Percentiles rank a stretch among this genome's conserved stretches.
These are phyloP conservation scores for Drosophila watanabei DNA, from an alignment of 1,140 invertebrate genomes.

Conservation along the genomic window DNA sequence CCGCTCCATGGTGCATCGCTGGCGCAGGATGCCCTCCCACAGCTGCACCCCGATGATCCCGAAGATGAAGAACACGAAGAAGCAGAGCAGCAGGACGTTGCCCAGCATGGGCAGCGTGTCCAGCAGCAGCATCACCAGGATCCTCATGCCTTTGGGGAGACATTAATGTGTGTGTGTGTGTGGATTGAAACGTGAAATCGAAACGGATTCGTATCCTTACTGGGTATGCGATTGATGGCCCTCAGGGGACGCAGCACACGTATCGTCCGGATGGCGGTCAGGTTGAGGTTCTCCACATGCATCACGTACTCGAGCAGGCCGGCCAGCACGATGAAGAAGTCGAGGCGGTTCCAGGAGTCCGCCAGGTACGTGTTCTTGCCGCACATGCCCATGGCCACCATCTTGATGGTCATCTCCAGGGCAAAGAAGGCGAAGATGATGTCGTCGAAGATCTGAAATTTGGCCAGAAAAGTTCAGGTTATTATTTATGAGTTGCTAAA, in stretches of 20 bases:
- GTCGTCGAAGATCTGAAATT: slow-evolving; percentile 95
- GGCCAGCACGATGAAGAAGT: slow-evolving; percentile 99
- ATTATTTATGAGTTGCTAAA: not conserved
- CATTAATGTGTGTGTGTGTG: too few species aligned
- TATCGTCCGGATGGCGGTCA: slow-evolving; percentile 99
- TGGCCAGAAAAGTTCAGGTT: not conserved
- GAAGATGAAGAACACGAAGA: slow-evolving; percentile 99
- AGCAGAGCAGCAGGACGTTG: slow-evolving; percentile 98
- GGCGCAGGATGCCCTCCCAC: slow-evolving; percentile 98
- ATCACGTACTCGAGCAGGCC: slow-evolving; percentile 97
- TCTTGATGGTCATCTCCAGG: slow-evolving; percentile 98
- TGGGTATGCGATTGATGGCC: slow-evolving; percentile 99
- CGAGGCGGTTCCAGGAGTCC: slow-evolving; percentile 99
- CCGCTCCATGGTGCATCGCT: slow-evolving; percentile 94
- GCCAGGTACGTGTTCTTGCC: slow-evolving; percentile 98
- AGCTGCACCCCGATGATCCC: slow-evolving; percentile 99
- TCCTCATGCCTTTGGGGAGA: slow-evolving; percentile 95
- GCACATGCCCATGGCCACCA: slow-evolving; percentile 99
- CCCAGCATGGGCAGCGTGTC: slow-evolving; percentile 99
- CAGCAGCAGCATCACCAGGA: slow-evolving; percentile 98
- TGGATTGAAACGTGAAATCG: not conserved
- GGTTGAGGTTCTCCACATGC: slow-evolving; percentile 98
- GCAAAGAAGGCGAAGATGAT: slow-evolving; percentile 99
- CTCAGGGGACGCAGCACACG: slow-evolving; percentile 97
- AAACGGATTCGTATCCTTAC: slow-evolving; percentile 88